Evolutionary conservation across 2,113 vertebrate genomes (phyloP), one percentile per base, ranked within the genome.

Genomic region (Chelonoidis abingdonii): DNA sequence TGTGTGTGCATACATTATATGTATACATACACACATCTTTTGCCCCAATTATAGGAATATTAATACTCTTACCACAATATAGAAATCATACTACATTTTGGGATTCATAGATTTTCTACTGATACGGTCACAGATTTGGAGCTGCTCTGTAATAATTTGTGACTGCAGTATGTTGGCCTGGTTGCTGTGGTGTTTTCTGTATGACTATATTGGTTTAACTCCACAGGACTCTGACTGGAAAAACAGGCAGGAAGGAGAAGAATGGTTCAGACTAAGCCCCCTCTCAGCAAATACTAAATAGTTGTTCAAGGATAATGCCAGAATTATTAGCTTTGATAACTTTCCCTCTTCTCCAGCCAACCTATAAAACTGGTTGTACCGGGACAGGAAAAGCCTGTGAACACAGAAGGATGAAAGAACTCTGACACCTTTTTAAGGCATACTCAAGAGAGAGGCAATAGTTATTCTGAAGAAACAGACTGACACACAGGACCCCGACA

Each of bases 1-100:
- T 0, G 2, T 65, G 27, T 84, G 47, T 38, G 5, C 31, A 31
- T 72, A 38, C 47, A 65, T 62, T 12, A 25, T 1, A 41, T 0
- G 1, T 1, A 9, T 44, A 8, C 25, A 9, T 21, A 56, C n/a
- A 17, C 89, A 38, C 25, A 83, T 8, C 44, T 49, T 85, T 92
- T 79, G 50, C 79, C 6, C 1, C 8, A 29, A 22, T 88, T 62
- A 38, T 3, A 78, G 19, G 41, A 31, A n/a, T 84, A 25, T 80
- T 86, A 79, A 79, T 81, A 81, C 10, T 82, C 83, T 87, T 72
- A 81, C 24, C 7, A 59, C 52, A 52, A 52, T 29, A 11, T 82
- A 47, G 25, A 47, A 78, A 47, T 47, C 12, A 25, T 24, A 29
- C 17, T 19, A 24, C 10, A 31, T 19, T 84, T 93, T 87, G 27